Evolutionary conservation across 2,113 vertebrate species (phyloP).

Genomic region (Carollia perspicillata): DNA sequence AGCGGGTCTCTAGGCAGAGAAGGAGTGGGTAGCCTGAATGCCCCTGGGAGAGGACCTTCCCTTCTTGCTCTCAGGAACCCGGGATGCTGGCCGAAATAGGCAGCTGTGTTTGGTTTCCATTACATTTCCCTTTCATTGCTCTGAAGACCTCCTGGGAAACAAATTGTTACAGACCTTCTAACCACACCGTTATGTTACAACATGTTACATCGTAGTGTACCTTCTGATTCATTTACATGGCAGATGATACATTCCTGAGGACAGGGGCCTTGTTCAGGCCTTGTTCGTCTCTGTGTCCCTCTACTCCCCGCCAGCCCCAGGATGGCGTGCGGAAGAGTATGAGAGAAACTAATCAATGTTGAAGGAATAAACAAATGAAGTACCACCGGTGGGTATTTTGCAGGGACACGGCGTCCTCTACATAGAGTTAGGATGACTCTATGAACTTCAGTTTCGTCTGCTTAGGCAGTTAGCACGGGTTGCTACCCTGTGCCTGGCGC

Average conservation of each 20-base stretch:
- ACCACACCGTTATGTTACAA: neutral
- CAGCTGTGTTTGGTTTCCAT: neutral
- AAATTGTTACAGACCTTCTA: neutral
- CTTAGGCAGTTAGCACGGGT: neutral
- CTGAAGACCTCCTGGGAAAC: neutral
- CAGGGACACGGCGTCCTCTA: neutral
- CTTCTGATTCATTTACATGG: neutral
- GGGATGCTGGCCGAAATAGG: neutral
- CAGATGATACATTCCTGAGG: neutral
- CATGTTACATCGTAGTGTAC: rapidly evolving
- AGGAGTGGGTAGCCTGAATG: neutral
- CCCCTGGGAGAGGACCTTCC: neutral
- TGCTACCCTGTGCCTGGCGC: neutral
- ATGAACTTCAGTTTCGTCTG: neutral
- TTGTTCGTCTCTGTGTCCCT: neutral
- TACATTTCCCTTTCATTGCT: slow-evolving; percentile 9
- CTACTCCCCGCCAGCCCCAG: neutral
- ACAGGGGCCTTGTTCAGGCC: neutral
- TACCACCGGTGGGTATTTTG: neutral
- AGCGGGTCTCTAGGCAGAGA: neutral
- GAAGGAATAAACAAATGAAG: neutral
- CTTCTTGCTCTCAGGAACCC: neutral
- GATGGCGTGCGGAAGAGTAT: neutral
- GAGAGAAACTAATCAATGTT: neutral
- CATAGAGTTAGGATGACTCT: neutral